Conservation (phyloP, 2,888 invertebrate species). For the Spilarctia lutea region DNA sequence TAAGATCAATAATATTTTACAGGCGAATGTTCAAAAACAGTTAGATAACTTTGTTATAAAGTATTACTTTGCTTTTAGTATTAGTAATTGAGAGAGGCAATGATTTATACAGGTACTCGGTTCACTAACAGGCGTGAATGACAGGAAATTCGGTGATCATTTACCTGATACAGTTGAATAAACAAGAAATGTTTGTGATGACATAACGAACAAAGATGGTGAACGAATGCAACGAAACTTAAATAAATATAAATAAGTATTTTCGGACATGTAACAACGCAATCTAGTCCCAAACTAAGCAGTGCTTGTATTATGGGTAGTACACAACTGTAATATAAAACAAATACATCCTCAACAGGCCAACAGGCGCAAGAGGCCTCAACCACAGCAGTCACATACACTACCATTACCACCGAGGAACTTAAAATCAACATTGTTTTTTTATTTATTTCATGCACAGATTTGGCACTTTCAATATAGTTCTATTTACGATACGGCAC, state of each 20-base stretch:
- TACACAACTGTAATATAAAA: no score
- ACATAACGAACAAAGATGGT: neutral
- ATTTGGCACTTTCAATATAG: no score
- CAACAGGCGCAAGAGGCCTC: no score
- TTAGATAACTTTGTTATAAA: neutral
- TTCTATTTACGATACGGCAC: no score
- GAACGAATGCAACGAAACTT: neutral
- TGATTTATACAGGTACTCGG: neutral
- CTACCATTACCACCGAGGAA: no score
- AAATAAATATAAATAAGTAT: no score
- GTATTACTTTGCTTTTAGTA: neutral
- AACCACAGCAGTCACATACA: no score
- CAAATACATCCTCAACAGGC: no score
- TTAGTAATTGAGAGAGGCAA: neutral
- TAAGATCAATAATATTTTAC: neutral
- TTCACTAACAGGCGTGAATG: neutral
- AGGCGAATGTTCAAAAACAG: neutral
- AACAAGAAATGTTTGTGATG: neutral
- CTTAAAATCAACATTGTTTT: neutral
- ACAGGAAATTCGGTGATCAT: neutral
- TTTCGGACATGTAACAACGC: no score
- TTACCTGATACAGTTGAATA: neutral
- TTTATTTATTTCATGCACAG: no score
- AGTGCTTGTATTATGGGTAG: no score
- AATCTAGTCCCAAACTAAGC: no score